Conservation (phyloP, 2,797 vertebrate genomes). For the Girardinus metallicus region DNA sequence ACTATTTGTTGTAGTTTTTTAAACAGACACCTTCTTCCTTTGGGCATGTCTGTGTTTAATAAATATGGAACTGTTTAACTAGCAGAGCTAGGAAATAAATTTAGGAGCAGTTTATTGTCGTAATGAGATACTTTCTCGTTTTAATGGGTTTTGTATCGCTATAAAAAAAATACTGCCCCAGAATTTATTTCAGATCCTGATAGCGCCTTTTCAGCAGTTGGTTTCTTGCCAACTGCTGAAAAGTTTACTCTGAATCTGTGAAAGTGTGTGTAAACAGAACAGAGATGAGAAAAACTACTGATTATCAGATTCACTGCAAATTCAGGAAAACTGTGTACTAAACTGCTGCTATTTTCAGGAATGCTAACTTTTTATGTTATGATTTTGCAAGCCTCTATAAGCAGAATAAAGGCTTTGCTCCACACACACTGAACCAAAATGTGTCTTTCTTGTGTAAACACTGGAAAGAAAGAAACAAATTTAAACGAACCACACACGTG, state of each 20-base stretch:
- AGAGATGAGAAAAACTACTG: neutral
- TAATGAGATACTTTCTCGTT: neutral
- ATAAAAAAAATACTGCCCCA: neutral
- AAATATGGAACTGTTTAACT: neutral
- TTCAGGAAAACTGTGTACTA: neutral
- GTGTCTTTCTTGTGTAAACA: neutral
- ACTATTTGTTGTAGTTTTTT: neutral
- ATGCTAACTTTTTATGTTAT: neutral
- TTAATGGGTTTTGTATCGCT: neutral
- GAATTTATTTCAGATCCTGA: neutral
- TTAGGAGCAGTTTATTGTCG: neutral
- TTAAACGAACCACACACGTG: neutral
- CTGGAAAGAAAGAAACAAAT: neutral
- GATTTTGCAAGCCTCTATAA: neutral
- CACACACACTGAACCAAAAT: neutral
- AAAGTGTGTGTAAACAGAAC: neutral
- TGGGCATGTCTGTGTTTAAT: neutral
- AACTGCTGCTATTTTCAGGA: neutral
- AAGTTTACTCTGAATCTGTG: neutral
- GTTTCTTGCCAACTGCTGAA: neutral
- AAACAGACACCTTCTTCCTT: neutral
- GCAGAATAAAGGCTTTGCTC: neutral
- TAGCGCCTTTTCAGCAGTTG: neutral
- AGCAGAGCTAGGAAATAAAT: neutral
- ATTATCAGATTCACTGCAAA: neutral